Conservation (phyloP, 2,888 invertebrate genomes). For the Drosophila setosimentum region DNA sequence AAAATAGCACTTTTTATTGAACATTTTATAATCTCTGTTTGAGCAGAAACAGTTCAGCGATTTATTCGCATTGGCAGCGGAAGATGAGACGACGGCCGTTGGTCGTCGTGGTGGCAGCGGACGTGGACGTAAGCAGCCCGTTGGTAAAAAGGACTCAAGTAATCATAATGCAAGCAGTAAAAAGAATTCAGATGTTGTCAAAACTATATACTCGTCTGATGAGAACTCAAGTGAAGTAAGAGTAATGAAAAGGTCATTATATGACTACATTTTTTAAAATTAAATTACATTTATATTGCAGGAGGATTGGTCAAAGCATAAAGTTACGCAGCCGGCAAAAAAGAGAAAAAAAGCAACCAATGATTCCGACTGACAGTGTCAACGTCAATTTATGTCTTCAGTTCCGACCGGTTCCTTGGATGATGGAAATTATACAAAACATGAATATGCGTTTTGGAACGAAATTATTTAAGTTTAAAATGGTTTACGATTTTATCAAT, state of each 20-base stretch:
- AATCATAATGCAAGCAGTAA: constrained; percentile 84
- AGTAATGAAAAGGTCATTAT: background rate
- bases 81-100: constrained; percentile 90
- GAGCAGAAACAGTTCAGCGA: constrained; percentile 94
- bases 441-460: constrained; percentile 73
- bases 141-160: constrained; percentile 86
- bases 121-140: constrained; percentile 87
- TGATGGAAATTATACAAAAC: constrained; percentile 63
- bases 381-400: constrained; percentile 53
- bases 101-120: constrained; percentile 88
- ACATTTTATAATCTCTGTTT: background rate
- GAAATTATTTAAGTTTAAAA: constrained; percentile 72
- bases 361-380: constrained; percentile 94
- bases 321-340: constrained; percentile 91
- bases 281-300: constrained; percentile 85
- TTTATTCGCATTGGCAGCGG: constrained; percentile 95
- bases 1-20: background rate
- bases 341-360: constrained; percentile 95
- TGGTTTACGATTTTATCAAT: constrained; percentile 56
- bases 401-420: constrained; percentile 59
- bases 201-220: constrained; percentile 90
- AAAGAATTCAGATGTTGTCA: constrained; percentile 85
- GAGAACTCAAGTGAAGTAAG: constrained; percentile 93
- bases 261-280: background rate
- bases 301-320: constrained; percentile 96